Base-by-base conservation (phyloP, 2,797 vertebrate species). In the Coracias cyanogaster region DNA sequence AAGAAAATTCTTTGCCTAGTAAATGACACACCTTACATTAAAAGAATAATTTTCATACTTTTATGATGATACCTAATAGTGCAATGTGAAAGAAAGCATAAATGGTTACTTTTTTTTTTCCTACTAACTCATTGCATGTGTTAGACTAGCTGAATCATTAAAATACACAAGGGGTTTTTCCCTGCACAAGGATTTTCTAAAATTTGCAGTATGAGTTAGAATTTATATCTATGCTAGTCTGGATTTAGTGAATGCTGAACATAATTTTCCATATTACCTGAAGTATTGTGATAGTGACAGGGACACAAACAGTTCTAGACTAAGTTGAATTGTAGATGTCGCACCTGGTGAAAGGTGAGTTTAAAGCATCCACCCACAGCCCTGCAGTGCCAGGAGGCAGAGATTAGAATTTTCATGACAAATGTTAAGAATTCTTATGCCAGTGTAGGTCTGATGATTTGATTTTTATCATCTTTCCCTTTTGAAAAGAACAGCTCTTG, bases 401-500 rank as follows among this genome's bases (percentile, higher is more conserved):
- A 8, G 55, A 54, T 39, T 64, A 39, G 35, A 87, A 39, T 77
- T 93, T 70, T 62, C 39, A 51, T 28, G 31, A 51, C 60, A 69
- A 80, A 16, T 78, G 35, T 82, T 88, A 81, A 71, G 45, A 78
- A 25, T 64, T 77, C 28, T 25, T n/a, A 17, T 74, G 45, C 15
- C 35, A 67, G 6, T 7, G 16, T 61, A 78, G 9, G 26, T 22
- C 14, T 82, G 14, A 77, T 37, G 90, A 91, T 81, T 84, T 89
- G 43, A 39, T 60, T 69, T 89, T 76, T 81, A 28, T 48, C 1
- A 31, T 71, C 11, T 69, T 82, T 76, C 25, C 26, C 26, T 86
- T 83, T 90, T 58, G 77, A 82, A 89, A 88, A 87, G 39, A 83
- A 54, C n/a, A 77, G 19, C 6, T 93, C 62, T 80, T 93, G 18